phyloP scores from a whole-genome alignment of 2,888 invertebrate genomes.

The Dastarcus helophoroides region DNA sequence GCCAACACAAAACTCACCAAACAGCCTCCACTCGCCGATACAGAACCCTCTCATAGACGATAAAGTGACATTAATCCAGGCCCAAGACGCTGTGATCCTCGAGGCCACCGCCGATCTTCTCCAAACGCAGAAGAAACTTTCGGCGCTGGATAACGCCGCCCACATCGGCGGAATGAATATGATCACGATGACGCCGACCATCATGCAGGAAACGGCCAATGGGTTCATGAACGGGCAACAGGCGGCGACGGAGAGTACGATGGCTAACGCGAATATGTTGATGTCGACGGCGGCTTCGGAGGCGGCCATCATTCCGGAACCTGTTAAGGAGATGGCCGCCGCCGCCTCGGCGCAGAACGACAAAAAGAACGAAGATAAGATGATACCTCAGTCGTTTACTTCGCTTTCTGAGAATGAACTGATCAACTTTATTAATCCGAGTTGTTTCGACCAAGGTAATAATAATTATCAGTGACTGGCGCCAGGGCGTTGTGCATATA shows the following conservation, averaged over 20 bases:
- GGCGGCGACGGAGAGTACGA: slow-evolving; percentile 4
- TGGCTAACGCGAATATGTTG: slow-evolving; percentile 6
- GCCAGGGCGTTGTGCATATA: too few species aligned
- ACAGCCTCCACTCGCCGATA: slow-evolving; percentile 10
- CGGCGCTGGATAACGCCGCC: slow-evolving; percentile 30
- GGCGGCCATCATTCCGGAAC: slow-evolving; percentile 21
- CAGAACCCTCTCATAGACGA: slow-evolving; percentile 17
- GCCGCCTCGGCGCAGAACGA: slow-evolving; percentile 27
- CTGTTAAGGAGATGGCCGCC: slow-evolving; percentile 27
- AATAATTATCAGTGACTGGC: slow-evolving; percentile 13
- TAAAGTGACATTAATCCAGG: slow-evolving; percentile 40
- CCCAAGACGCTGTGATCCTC: slow-evolving; percentile 63
- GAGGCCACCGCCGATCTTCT: slow-evolving; percentile 63
- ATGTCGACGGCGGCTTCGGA: slow-evolving; percentile 7
- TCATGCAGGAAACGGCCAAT: slow-evolving; percentile 1
- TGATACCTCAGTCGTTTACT: slow-evolving; percentile 62
- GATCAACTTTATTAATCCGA: slow-evolving; percentile 79
- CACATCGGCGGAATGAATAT: slow-evolving; percentile 8
- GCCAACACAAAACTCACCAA: slow-evolving; percentile 6
- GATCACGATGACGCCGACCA: slow-evolving; percentile 9
- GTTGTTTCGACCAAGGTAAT: slow-evolving; percentile 74
- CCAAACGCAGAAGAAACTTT: slow-evolving; percentile 50
- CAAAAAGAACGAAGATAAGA: slow-evolving; percentile 38
- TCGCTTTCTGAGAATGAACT: slow-evolving; percentile 82
- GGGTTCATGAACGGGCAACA: slow-evolving; percentile 1